These are phyloP conservation scores for Cotesia typhae DNA, from an alignment of 1,140 invertebrate species.

Conservation along the genomic window DNA sequence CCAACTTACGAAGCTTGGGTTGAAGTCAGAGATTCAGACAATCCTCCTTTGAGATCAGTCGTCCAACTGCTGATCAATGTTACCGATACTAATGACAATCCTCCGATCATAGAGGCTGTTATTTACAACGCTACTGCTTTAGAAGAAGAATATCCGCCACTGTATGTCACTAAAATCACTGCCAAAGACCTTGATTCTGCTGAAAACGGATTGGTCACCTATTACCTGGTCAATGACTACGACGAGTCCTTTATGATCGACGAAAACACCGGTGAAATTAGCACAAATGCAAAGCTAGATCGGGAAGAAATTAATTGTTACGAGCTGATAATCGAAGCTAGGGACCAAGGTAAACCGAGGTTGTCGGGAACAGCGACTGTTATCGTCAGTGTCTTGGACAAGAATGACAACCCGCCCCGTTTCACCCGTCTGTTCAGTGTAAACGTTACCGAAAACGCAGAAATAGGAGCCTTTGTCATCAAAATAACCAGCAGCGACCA, in stretches of 20 bases:
- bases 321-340: conserved; percentile 84
- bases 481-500: conserved; percentile 89
- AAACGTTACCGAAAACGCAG: conserved; percentile 94
- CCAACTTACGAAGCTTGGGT: conserved; percentile 91
- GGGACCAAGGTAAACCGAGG: conserved; percentile 85
- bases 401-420: conserved; percentile 94
- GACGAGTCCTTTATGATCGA: conserved; percentile 85
- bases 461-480: conserved; percentile 91
- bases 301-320: conserved; percentile 87
- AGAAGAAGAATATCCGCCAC: conserved; percentile 86
- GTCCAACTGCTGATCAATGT: conserved; percentile 84
- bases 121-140: conserved; percentile 85
- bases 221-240: conserved; percentile 78
- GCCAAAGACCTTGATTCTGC: conserved; percentile 89
- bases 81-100: conserved; percentile 91
- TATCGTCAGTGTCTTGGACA: conserved; percentile 84
- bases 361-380: conserved; percentile 87
- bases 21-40: conserved; percentile 86
- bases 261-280: conserved; percentile 83
- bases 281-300: conserved; percentile 83
- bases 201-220: conserved; percentile 85
- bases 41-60: conserved; percentile 79
- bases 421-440: conserved; percentile 93
- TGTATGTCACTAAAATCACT: conserved; percentile 78
- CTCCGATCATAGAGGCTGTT: conserved; percentile 80